A percentile compares a stretch with the other conserved stretches of the same genome.
Conservation (phyloP, 2,113 vertebrate genomes). For the Paradoxurus hermaphroditus region DNA sequence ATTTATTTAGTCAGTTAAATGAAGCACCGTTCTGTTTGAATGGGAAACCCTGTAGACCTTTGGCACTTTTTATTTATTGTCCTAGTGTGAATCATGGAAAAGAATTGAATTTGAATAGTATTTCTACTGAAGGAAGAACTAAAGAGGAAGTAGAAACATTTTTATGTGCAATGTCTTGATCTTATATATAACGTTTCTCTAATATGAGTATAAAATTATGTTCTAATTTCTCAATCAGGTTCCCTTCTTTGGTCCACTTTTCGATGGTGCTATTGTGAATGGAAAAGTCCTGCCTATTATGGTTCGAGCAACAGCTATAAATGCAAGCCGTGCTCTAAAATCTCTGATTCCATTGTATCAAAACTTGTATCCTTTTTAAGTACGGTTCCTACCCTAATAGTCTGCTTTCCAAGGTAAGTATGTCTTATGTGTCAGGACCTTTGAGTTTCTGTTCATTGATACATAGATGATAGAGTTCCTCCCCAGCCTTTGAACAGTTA, state of each 20-base stretch:
- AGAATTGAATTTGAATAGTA: conserved; percentile 72
- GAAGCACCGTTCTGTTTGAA: conserved; percentile 30
- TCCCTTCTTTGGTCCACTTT: conserved; percentile 98
- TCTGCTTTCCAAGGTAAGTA: conserved; percentile 51
- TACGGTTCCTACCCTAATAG: conserved; percentile 11
- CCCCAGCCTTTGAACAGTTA: background rate
- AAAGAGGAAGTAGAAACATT: conserved; percentile 42
- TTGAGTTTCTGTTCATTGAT: conserved; percentile 16
- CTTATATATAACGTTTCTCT: conserved; percentile 76
- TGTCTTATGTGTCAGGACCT: conserved; percentile 43
- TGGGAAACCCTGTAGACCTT: background rate
- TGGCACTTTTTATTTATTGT: conserved; percentile 35
- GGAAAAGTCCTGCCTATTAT: conserved; percentile 96
- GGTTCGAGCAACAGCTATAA: conserved; percentile 98
- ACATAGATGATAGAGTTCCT: conserved; percentile 11
- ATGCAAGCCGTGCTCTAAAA: conserved; percentile 97
- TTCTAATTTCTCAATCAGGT: conserved; percentile 88
- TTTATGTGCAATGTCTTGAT: conserved; percentile 73
- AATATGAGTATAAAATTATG: conserved; percentile 73
- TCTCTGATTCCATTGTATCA: conserved; percentile 98
- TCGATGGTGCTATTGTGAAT: conserved; percentile 98
- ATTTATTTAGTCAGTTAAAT: conserved; percentile 1
- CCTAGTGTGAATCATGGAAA: conserved; percentile 42
- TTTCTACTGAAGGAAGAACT: conserved; percentile 58
- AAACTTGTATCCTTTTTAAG: conserved; percentile 98